Evolutionary conservation across 2,797 vertebrate species (phyloP).

Genomic region (Rhinichthys osculus): DNA sequence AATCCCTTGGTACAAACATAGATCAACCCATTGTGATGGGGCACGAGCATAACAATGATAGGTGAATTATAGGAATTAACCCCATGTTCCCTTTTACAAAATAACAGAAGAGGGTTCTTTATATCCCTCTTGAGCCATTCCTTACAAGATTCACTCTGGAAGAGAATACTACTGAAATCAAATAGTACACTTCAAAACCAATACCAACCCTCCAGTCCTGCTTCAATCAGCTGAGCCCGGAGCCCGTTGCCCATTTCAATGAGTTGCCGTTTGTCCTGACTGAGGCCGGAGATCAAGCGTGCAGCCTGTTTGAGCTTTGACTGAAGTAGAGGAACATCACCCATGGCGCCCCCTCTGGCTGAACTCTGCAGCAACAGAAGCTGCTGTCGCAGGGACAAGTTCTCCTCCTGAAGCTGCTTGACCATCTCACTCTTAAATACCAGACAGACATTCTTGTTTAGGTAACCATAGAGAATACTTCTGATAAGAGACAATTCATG

Average conservation of each 20-base stretch:
- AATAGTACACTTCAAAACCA: not conserved
- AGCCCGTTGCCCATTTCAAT: constrained; percentile 88
- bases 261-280: constrained; percentile 85
- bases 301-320: constrained; percentile 82
- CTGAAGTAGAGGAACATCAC: constrained; percentile 62
- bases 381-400: constrained; percentile 64
- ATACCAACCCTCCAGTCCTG: constrained; percentile 65
- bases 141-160: not conserved
- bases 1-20: constrained; percentile 40
- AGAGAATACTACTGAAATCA: constrained; percentile 5
- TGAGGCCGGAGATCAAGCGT: constrained; percentile 78
- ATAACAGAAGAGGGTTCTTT: not conserved
- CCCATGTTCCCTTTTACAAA: constrained; percentile 17
- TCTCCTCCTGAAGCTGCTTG: constrained; percentile 70
- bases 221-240: constrained; percentile 72
- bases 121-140: not conserved
- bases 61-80: constrained; percentile 40
- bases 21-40: constrained; percentile 41
- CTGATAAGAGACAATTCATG: not conserved
- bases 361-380: constrained; percentile 50
- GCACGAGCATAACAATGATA: constrained; percentile 37
- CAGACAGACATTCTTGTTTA: constrained; percentile 5
- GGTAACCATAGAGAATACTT: not conserved
- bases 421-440: constrained; percentile 67
- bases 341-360: constrained; percentile 22